Conservation (phyloP, 2,888 invertebrate species). For the Pyrgus malvae region DNA sequence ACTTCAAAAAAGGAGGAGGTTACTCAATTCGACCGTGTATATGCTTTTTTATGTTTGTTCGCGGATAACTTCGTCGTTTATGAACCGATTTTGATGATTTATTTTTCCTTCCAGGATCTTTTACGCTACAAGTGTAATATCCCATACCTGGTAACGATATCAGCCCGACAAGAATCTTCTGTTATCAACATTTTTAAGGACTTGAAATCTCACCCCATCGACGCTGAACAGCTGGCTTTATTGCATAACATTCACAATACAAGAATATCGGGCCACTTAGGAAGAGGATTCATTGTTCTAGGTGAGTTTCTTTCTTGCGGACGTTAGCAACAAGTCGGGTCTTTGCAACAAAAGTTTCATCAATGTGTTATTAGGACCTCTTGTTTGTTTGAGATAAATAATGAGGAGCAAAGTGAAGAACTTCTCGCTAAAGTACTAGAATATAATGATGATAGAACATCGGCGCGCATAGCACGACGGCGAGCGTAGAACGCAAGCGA, state of each 20-base stretch:
- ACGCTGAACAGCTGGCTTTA: conserved; percentile 62
- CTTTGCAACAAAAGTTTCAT: too few species aligned
- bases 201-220: conserved; percentile 55
- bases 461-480: too few species aligned
- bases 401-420: too few species aligned
- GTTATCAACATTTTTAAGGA: conserved; percentile 48
- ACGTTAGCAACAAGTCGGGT: too few species aligned
- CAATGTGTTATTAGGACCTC: too few species aligned
- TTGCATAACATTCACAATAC: conserved; percentile 57
- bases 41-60: conserved; percentile 29
- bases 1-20: too few species aligned
- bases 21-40: too few species aligned
- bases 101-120: conserved; percentile 42
- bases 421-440: too few species aligned
- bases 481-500: too few species aligned
- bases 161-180: conserved; percentile 52
- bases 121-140: conserved; percentile 50
- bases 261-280: conserved; percentile 56
- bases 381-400: too few species aligned
- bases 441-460: too few species aligned
- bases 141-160: conserved; percentile 55
- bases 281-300: conserved; percentile 58
- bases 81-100: background rate
- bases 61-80: background rate
- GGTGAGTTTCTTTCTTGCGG: too few species aligned